Conservation (phyloP, 2,888 invertebrate species). For the Gymnoscelis rufifasciata region DNA sequence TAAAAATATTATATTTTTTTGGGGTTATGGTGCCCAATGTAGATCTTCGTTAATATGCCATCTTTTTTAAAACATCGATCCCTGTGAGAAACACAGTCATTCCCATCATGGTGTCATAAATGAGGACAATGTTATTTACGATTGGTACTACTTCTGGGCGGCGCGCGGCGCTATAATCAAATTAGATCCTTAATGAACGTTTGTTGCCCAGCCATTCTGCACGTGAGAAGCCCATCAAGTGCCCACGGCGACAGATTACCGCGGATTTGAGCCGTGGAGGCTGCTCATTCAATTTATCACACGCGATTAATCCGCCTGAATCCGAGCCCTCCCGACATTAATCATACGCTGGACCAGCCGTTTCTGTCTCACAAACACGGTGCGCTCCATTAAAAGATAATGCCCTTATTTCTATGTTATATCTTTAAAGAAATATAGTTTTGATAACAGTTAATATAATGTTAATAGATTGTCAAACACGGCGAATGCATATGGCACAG, state of each 20-base stretch:
- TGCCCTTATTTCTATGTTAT: background rate
- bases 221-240: constrained; percentile 20
- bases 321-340: constrained; percentile 16
- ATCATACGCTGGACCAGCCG: constrained; percentile 11
- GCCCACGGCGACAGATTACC: constrained; percentile 9
- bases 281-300: constrained; percentile 20
- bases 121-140: too few relatives aligned
- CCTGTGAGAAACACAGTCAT: too few relatives aligned
- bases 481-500: too few relatives aligned
- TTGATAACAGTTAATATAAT: too few relatives aligned
- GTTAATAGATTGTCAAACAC: too few relatives aligned
- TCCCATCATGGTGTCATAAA: too few relatives aligned
- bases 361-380: background rate
- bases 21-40: too few relatives aligned
- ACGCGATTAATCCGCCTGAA: constrained; percentile 21
- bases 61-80: too few relatives aligned
- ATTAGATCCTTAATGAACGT: background rate
- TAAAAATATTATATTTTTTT: too few relatives aligned
- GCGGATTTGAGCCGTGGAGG: constrained; percentile 11
- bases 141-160: too few relatives aligned
- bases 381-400: background rate
- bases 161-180: too few relatives aligned
- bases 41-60: too few relatives aligned
- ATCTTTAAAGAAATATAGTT: background rate
- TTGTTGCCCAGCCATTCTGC: background rate